phyloP scores from a whole-genome alignment of 2,888 invertebrate species.

The Epistrophella euchroma region DNA sequence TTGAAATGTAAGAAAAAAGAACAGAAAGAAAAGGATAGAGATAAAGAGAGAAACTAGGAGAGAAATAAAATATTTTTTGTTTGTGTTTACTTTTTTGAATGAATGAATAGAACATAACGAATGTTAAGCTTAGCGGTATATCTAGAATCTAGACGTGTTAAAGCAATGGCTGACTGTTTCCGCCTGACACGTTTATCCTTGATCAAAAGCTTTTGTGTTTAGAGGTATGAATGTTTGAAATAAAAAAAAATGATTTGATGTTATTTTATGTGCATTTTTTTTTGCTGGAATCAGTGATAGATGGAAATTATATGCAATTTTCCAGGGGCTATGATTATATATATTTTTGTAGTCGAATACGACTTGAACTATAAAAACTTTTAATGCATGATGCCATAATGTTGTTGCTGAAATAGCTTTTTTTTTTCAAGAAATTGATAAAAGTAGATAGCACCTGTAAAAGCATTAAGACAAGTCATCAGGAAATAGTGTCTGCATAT shows the following conservation, averaged over 20 bases:
- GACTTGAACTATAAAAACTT: background rate
- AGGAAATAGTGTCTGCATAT: too few species aligned
- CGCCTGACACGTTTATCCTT: conserved; percentile 38
- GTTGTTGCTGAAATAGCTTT: background rate
- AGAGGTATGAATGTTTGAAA: conserved; percentile 8
- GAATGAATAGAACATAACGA: conserved; percentile 67
- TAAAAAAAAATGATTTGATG: conserved; percentile 3
- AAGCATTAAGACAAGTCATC: too few species aligned
- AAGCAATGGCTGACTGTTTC: conserved; percentile 57
- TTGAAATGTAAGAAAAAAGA: conserved; percentile 21
- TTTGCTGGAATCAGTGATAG: background rate
- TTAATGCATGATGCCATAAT: background rate
- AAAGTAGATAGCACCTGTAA: too few species aligned
- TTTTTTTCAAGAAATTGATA: background rate
- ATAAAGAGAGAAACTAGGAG: background rate
- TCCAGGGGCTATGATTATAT: background rate
- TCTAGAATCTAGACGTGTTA: too few species aligned
- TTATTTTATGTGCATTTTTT: conserved; percentile 7
- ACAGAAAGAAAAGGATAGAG: background rate
- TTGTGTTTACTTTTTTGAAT: conserved; percentile 16
- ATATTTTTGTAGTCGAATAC: background rate
- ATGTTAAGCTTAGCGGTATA: conserved; percentile 48
- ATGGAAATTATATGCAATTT: background rate
- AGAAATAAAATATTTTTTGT: conserved; percentile 18
- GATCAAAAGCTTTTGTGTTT: conserved; percentile 14